phyloP scores from a whole-genome alignment of 2,797 vertebrate species.

The Argyrosomus regius region DNA sequence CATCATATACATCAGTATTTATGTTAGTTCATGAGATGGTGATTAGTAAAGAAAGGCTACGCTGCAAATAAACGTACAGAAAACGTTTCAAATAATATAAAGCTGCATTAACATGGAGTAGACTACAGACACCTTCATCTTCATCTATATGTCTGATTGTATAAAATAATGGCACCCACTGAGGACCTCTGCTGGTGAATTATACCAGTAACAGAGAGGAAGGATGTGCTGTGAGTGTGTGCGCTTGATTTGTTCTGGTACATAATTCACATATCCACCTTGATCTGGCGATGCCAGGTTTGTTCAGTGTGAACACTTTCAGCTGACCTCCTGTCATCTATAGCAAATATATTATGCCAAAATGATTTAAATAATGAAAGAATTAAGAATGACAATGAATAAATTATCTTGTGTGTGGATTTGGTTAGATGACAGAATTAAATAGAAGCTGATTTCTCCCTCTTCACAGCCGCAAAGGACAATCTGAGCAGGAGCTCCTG shows the following conservation, averaged over 20 bases:
- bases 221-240: not conserved
- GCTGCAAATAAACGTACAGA: conserved; percentile 10
- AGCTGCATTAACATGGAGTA: conserved; percentile 18
- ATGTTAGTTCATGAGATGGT: conserved; percentile 7
- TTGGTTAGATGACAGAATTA: not conserved
- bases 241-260: no score
- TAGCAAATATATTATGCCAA: not conserved
- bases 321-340: not conserved
- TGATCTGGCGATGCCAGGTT: no score
- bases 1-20: conserved; percentile 2
- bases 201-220: not conserved
- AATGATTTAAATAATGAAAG: not conserved
- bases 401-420: not conserved
- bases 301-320: not conserved
- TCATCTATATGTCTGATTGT: no score
- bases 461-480: not conserved
- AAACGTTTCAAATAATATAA: conserved; percentile 19
- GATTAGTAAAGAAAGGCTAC: conserved; percentile 36
- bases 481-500: not conserved
- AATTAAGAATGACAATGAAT: not conserved
- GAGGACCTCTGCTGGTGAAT: conserved; percentile 23
- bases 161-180: no score
- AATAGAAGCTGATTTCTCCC: no score
- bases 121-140: conserved; percentile 9
- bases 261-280: no score